phyloP scores from a whole-genome alignment of 2,888 invertebrate genomes.

The Macrostomum cliftonense region DNA sequence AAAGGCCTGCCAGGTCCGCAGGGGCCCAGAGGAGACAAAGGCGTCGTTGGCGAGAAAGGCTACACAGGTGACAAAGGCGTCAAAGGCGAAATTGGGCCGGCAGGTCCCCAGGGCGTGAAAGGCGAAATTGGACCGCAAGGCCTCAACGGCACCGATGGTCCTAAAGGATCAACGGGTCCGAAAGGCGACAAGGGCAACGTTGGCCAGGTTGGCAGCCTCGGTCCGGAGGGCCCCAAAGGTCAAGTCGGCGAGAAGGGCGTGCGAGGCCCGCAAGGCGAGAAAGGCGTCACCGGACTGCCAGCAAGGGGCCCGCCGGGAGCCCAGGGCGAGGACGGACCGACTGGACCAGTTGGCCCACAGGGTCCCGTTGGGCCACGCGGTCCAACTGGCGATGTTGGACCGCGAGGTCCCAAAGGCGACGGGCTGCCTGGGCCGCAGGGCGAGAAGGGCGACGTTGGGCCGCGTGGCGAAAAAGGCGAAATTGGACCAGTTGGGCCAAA shows the following conservation, averaged over 20 bases:
- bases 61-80: no score
- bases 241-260: neutral
- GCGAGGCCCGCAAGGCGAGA: neutral
- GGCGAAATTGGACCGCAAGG: no score
- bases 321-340: no score
- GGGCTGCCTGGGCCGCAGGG: conserved; percentile 16
- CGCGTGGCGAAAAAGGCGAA: neutral
- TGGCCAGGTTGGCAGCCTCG: conserved; percentile 5
- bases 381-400: conserved; percentile 16
- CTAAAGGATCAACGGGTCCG: no score
- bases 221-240: conserved; percentile 14
- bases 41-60: neutral
- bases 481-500: conserved; percentile 7
- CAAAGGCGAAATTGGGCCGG: no score
- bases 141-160: neutral
- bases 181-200: no score
- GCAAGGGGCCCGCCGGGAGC: neutral
- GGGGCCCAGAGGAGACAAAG: conserved; percentile 1
- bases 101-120: neutral
- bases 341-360: conserved; percentile 6
- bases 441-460: conserved; percentile 10
- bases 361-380: conserved; percentile 10
- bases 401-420: conserved; percentile 8
- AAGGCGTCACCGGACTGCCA: neutral
- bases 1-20: conserved; percentile 9